Percentiles rank a stretch among this genome's conserved stretches.
Conservation (phyloP, 1,140 invertebrate species). For the Phthorimaea operculella region DNA sequence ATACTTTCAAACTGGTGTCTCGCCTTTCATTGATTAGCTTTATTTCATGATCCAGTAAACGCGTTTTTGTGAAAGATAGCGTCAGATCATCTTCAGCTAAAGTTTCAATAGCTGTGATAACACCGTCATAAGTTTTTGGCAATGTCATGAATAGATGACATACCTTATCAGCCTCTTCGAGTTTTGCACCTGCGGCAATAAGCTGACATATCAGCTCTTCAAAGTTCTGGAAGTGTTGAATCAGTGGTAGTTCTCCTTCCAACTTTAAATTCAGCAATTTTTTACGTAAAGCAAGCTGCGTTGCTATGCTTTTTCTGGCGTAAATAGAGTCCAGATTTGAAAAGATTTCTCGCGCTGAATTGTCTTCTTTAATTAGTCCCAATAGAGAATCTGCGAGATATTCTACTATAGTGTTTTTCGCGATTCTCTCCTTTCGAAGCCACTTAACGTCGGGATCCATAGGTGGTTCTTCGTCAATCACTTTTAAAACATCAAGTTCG, state of each 20-base stretch:
- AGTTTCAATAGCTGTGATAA: conserved; percentile 55
- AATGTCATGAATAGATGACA: too few relatives aligned
- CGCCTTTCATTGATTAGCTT: conserved; percentile 29
- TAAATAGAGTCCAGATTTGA: conserved; percentile 37
- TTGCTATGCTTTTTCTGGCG: conserved; percentile 47
- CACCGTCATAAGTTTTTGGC: conserved; percentile 36
- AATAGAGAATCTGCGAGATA: conserved; percentile 44
- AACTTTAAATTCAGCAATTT: conserved; percentile 46
- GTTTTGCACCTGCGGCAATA: too few relatives aligned
- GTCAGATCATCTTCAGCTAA: conserved; percentile 39
- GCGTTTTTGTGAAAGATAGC: conserved; percentile 46
- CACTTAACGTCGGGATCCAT: conserved; percentile 21
- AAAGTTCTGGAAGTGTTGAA: conserved; percentile 44
- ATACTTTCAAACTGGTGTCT: too few relatives aligned
- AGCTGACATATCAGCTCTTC: too few relatives aligned
- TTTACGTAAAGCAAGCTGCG: conserved; percentile 42
- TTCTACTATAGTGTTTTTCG: too few relatives aligned
- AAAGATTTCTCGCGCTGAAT: conserved; percentile 16
- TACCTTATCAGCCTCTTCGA: too few relatives aligned
- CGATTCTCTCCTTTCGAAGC: conserved; percentile 29
- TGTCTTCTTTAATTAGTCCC: conserved; percentile 29
- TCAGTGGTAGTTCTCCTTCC: conserved; percentile 29
- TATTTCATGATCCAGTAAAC: conserved; percentile 51
- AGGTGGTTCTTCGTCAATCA: conserved; percentile 24
- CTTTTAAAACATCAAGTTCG: conserved; percentile 26